These are phyloP conservation scores for Sinotaia quadrata DNA, from an alignment of 2,888 invertebrate genomes.

Conservation along the genomic window DNA sequence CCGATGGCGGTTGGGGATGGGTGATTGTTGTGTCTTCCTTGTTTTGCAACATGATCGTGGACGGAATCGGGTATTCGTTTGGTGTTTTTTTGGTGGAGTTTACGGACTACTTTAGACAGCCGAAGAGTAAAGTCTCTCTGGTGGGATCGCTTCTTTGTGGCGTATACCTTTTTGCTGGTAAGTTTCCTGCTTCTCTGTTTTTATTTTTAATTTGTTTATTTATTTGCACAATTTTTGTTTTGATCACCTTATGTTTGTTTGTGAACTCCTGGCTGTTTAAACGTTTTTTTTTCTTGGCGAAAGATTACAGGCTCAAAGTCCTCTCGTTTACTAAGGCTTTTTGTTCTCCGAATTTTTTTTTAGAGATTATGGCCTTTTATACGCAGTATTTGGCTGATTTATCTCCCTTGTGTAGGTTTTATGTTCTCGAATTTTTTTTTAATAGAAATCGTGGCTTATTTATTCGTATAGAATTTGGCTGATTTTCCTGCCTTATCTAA, in stretches of 20 bases:
- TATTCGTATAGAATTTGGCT: no score
- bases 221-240: background rate
- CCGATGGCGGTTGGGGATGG: conserved; percentile 92
- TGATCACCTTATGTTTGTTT: background rate
- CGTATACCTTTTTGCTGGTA: conserved; percentile 90
- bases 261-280: background rate
- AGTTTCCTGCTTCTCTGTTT: conserved; percentile 26
- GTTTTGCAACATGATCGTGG: conserved; percentile 92
- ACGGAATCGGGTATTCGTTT: conserved; percentile 94
- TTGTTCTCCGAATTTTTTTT: no score
- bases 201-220: background rate
- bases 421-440: no score
- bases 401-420: no score
- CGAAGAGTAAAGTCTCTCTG: conserved; percentile 85
- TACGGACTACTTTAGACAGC: conserved; percentile 79
- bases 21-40: conserved; percentile 91
- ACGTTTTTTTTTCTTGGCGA: background rate
- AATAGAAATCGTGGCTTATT: no score
- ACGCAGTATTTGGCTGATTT: no score
- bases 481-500: no score
- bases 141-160: conserved; percentile 92
- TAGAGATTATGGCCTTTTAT: no score
- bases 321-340: no score
- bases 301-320: no score
- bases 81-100: conserved; percentile 83